Percentiles rank a stretch among this genome's conserved stretches.
These are phyloP conservation scores for Papilio dardanus DNA, from an alignment of 1,140 invertebrate species.

Conservation along the genomic window DNA sequence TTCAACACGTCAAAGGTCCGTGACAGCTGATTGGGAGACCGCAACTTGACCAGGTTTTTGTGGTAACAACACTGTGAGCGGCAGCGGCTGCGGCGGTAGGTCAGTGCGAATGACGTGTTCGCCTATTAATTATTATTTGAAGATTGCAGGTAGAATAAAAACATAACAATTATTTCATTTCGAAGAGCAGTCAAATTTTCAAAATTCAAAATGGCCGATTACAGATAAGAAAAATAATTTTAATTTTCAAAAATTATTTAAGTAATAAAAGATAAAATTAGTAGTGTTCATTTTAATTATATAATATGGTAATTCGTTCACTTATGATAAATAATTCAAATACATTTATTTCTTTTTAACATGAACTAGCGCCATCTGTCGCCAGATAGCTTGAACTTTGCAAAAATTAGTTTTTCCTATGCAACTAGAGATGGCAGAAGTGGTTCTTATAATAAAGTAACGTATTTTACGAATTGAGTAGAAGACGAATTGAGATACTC, in stretches of 20 bases:
- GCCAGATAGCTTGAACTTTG: background rate
- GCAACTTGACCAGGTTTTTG: constrained; percentile 31
- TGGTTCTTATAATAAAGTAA: background rate
- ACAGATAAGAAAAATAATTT: constrained; percentile 53
- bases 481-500: too few relatives aligned
- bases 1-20: constrained; percentile 74
- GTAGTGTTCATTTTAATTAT: background rate
- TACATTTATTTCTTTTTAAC: background rate
- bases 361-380: background rate
- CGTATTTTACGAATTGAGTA: background rate
- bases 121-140: constrained; percentile 53
- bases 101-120: constrained; percentile 50
- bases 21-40: constrained; percentile 70
- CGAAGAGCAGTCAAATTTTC: constrained; percentile 63
- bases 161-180: constrained; percentile 66
- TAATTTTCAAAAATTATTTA: background rate
- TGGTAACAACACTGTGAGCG: constrained; percentile 39
- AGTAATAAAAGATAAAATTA: background rate
- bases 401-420: background rate
- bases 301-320: background rate
- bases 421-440: background rate
- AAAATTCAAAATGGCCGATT: constrained; percentile 75
- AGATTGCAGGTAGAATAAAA: constrained; percentile 73
- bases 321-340: background rate
- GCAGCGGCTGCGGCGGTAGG: constrained; percentile 45